Conservation (phyloP, 2,113 vertebrate genomes). For the Plecturocebus donacophilus region DNA sequence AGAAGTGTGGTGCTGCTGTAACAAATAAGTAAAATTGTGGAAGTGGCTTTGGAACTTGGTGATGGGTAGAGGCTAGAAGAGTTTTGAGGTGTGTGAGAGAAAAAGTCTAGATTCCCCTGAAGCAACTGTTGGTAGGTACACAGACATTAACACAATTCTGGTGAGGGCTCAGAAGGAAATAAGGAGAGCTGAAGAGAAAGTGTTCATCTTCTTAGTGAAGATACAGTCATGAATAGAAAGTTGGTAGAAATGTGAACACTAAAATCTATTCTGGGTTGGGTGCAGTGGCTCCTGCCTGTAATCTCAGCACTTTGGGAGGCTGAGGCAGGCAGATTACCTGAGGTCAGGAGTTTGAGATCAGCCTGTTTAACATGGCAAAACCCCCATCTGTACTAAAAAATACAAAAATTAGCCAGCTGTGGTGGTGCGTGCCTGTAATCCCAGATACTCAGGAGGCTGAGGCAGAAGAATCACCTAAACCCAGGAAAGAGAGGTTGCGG, state of each 20-base stretch:
- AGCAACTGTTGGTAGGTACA: background rate
- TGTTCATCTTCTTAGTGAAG: background rate
- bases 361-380: too few relatives aligned
- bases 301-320: too few relatives aligned
- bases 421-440: too few relatives aligned
- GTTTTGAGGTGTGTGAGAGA: background rate
- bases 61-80: background rate
- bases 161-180: background rate
- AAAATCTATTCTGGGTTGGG: background rate
- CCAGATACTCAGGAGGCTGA: too few relatives aligned
- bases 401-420: too few relatives aligned
- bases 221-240: background rate
- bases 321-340: too few relatives aligned
- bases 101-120: background rate
- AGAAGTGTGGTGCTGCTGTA: background rate
- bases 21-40: background rate
- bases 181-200: background rate
- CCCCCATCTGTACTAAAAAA: too few relatives aligned
- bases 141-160: background rate
- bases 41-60: background rate
- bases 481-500: too few relatives aligned
- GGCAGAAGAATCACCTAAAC: too few relatives aligned
- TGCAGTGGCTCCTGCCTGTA: too few relatives aligned
- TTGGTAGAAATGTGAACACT: background rate
- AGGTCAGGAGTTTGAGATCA: too few relatives aligned